phyloP scores from a whole-genome alignment of 2,888 invertebrate genomes.

The Melolontha melolontha region DNA sequence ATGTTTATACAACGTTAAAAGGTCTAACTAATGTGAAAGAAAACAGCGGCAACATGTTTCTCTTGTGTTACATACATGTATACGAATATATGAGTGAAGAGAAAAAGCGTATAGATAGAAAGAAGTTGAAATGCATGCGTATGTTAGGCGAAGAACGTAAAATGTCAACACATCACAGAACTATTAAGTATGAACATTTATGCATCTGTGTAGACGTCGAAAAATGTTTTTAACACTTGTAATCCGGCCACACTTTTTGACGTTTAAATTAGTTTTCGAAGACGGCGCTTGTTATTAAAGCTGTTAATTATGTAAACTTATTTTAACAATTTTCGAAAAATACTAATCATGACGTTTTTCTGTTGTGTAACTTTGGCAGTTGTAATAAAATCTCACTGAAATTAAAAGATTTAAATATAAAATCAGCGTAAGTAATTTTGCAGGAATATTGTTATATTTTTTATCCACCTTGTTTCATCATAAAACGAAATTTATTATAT shows the following conservation, averaged over 20 bases:
- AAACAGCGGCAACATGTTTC: constrained; percentile 41
- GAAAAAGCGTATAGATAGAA: no score
- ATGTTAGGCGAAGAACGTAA: neutral
- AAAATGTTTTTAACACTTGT: constrained; percentile 32
- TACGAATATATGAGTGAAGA: no score
- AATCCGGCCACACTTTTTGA: constrained; percentile 12
- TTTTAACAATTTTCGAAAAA: constrained; percentile 5
- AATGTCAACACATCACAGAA: constrained; percentile 16
- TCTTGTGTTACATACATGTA: no score
- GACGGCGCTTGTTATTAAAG: constrained; percentile 9
- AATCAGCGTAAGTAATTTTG: no score
- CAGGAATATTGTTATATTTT: no score
- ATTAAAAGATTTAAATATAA: no score
- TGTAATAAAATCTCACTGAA: no score
- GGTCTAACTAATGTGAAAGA: constrained; percentile 51
- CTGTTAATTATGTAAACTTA: constrained; percentile 26
- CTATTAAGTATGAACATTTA: constrained; percentile 1
- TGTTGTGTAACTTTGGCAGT: no score
- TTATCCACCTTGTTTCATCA: no score
- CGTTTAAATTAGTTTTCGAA: constrained; percentile 7
- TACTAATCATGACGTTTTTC: neutral
- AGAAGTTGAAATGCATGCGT: no score
- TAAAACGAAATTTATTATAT: no score
- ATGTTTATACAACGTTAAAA: constrained; percentile 60
- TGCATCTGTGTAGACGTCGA: constrained; percentile 11